These are phyloP conservation scores for Miltochrista miniata DNA, from an alignment of 2,888 invertebrate genomes.

Conservation along the genomic window DNA sequence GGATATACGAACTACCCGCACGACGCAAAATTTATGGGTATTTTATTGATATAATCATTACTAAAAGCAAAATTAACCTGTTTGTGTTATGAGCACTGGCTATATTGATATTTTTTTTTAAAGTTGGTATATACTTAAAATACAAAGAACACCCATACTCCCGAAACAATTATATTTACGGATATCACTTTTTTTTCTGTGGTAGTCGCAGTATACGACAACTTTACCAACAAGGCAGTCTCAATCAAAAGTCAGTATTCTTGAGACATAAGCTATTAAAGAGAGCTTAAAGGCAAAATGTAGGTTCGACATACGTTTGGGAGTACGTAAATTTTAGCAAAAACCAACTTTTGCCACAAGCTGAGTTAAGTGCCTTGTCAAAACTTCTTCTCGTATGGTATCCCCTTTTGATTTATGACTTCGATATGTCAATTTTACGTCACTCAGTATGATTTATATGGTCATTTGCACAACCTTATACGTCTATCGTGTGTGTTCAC, in stretches of 20 bases:
- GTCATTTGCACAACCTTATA: slow-evolving; percentile 62
- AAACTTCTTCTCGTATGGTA: slow-evolving; percentile 74
- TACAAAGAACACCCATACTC: no score
- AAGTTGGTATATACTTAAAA: no score
- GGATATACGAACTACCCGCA: no score
- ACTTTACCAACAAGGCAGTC: no score
- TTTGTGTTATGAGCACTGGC: no score
- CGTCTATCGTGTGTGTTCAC: slow-evolving; percentile 6
- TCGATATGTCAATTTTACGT: slow-evolving; percentile 78
- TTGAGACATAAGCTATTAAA: neutral
- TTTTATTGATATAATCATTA: no score
- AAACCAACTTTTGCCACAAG: slow-evolving; percentile 60
- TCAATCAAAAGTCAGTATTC: neutral
- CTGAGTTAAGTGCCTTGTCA: slow-evolving; percentile 75
- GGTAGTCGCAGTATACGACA: no score
- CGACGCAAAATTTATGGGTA: no score
- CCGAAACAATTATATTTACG: no score
- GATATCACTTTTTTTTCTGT: no score
- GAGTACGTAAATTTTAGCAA: slow-evolving; percentile 48
- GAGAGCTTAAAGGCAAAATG: neutral
- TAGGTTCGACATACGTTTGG: neutral
- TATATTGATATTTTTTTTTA: no score
- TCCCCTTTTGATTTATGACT: slow-evolving; percentile 76
- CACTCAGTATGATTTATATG: slow-evolving; percentile 77
- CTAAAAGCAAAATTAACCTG: no score